Conservation (phyloP, 1,140 invertebrate genomes). For the Odontomachus brunneus region DNA sequence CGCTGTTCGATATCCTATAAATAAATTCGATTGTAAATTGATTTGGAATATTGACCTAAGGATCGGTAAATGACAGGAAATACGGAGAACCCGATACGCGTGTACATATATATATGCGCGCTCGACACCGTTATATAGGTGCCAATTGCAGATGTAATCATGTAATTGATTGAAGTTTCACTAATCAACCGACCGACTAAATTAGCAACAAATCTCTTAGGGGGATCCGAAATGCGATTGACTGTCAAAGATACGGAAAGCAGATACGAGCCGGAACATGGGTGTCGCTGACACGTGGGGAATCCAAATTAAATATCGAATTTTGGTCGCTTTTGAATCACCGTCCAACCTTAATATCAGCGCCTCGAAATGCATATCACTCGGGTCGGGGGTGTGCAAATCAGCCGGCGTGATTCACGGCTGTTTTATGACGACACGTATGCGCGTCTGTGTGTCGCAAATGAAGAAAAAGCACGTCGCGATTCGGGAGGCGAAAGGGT, state of each 20-base stretch:
- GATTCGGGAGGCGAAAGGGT: constrained; percentile 30
- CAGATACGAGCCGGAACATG: too few relatives aligned
- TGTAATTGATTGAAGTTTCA: constrained; percentile 46
- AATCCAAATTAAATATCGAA: constrained; percentile 21
- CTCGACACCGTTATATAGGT: not conserved
- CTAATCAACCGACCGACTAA: constrained; percentile 19
- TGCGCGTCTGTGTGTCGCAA: not conserved
- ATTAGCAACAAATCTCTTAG: constrained; percentile 21
- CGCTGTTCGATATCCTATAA: not conserved
- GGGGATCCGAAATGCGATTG: constrained; percentile 18
- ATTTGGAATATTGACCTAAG: not conserved
- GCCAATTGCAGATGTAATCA: constrained; percentile 37
- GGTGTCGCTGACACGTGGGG: too few relatives aligned
- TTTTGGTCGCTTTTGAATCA: not conserved
- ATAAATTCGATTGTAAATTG: not conserved
- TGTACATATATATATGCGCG: not conserved
- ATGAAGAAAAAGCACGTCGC: constrained; percentile 41
- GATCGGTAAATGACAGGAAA: not conserved
- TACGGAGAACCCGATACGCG: constrained; percentile 6
- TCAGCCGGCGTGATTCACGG: constrained; percentile 11
- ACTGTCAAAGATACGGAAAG: not conserved
- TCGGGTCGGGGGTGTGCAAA: not conserved
- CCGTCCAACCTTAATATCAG: not conserved
- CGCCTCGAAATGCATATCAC: not conserved
- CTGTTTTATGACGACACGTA: constrained; percentile 1